A percentile compares a stretch with the other conserved stretches of the same genome.
phyloP scores from a whole-genome alignment of 2,113 vertebrate genomes.

The Amphiprion ocellaris region DNA sequence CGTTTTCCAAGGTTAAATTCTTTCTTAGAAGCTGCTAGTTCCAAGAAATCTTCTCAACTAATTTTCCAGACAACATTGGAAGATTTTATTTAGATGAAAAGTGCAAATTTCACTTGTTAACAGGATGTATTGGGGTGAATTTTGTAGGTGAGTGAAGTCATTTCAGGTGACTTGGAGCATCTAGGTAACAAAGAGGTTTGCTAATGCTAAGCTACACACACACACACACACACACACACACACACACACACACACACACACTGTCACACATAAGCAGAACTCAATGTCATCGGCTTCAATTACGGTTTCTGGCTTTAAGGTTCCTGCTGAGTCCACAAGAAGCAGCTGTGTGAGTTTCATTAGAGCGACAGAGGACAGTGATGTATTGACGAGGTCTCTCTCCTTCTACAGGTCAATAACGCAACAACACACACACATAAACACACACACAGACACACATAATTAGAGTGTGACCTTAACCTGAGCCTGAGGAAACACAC shows the following conservation, averaged over 20 bases:
- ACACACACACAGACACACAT: slow-evolving; percentile 3
- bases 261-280: slow-evolving; percentile 49
- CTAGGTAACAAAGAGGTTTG: background rate
- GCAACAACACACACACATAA: slow-evolving; percentile 23
- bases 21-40: no score
- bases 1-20: no score
- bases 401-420: slow-evolving; percentile 24
- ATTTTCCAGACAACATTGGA: no score
- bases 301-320: slow-evolving; percentile 22
- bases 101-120: no score
- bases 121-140: no score
- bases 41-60: no score
- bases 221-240: slow-evolving; percentile 24
- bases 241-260: slow-evolving; percentile 19
- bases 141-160: background rate
- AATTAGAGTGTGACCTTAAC: slow-evolving; percentile 61
- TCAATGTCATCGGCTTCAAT: slow-evolving; percentile 57
- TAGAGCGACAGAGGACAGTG: slow-evolving; percentile 32
- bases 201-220: background rate
- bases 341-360: slow-evolving; percentile 29
- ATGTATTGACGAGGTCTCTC: slow-evolving; percentile 38
- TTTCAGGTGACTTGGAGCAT: background rate
- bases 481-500: slow-evolving; percentile 42
- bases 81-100: no score
- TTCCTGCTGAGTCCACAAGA: slow-evolving; percentile 63